A percentile compares a stretch with the other conserved stretches of the same genome.
Conservation (phyloP, 2,113 vertebrate species). For the Orthochromis malagaraziensis region DNA sequence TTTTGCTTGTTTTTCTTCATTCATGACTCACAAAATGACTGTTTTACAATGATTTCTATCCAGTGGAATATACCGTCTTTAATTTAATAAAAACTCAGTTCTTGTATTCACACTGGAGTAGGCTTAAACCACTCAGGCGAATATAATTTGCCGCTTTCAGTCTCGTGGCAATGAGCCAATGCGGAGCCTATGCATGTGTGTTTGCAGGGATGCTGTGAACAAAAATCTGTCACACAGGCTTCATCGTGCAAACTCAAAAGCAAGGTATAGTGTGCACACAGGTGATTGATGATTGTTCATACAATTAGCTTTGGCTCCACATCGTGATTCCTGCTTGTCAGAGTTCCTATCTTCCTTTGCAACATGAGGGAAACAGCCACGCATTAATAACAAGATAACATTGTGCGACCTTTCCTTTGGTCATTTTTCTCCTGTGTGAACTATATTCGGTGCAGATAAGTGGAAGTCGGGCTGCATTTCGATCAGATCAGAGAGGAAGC, state of each 20-base stretch:
- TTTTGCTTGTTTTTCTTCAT: background rate
- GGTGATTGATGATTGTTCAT: background rate
- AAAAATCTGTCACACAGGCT: background rate
- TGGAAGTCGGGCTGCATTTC: background rate
- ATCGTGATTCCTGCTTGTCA: conserved; percentile 15
- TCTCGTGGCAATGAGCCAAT: background rate
- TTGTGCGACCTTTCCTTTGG: conserved; percentile 47
- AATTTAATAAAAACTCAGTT: background rate
- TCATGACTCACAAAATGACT: background rate
- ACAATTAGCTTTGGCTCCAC: conserved; percentile 5
- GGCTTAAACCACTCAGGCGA: background rate
- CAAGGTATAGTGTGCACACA: background rate
- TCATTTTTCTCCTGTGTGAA: conserved; percentile 1
- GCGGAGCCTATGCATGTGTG: background rate
- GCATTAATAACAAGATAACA: conserved; percentile 57
- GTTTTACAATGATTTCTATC: background rate
- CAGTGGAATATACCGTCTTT: background rate
- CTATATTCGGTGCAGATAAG: background rate
- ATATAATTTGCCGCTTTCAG: background rate
- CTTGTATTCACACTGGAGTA: background rate
- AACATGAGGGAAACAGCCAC: background rate
- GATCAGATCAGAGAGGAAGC: background rate
- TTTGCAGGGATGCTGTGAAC: background rate
- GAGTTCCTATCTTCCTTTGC: conserved; percentile 2
- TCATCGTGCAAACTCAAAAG: background rate